Evolutionary conservation across 1,140 invertebrate species (phyloP), one percentile per base, ranked within the genome.

Genomic region (Drosophila parvula): DNA sequence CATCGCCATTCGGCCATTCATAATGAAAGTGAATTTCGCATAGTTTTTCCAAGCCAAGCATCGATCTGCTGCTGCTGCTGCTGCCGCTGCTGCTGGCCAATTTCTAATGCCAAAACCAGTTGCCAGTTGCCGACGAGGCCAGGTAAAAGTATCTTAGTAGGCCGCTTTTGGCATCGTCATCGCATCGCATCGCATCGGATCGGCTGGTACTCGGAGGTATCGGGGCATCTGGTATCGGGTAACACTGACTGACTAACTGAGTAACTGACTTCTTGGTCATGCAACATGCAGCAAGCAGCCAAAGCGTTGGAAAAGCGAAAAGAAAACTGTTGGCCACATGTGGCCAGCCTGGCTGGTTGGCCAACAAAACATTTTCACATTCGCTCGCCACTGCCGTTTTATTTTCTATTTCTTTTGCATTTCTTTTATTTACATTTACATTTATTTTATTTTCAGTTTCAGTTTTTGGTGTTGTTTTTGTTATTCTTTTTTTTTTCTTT

Each of bases 21-120:
- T 88, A 84, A 88, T 89, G 84, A 88, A 88, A 88, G 83, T 88
- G 83, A 88, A 88, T 89, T 88, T 89, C 83, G 83, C 77, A 89
- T 59, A 74, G 77, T 77, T 88, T 88, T 86, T 81, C 65, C 61
- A 34, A 57, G 47, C 73, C 73, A 76, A 53, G 67, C 67, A 78
- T 62, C 68, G 59, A 70, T 58, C 74, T 86, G 55, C 14, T 3
- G 51, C 18, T 11, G 51, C 18, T 11, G 7, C 34, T 55, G 34
- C 28, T 11, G 7, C 34, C 36, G 34, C 28, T 32, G 44, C 44
- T 55, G 65, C 30, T 65, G 64, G 77, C 73, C 75, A 89, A 89
- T 88, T 88, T 88, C 83, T 89, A 88, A 88, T 88, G 80, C 79
- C 82, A 88, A 63, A 83, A 88, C 84, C 83, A 88, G 83, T 88